These are phyloP conservation scores for Drosophila melanica DNA, from an alignment of 1,140 invertebrate genomes.

Conservation along the genomic window DNA sequence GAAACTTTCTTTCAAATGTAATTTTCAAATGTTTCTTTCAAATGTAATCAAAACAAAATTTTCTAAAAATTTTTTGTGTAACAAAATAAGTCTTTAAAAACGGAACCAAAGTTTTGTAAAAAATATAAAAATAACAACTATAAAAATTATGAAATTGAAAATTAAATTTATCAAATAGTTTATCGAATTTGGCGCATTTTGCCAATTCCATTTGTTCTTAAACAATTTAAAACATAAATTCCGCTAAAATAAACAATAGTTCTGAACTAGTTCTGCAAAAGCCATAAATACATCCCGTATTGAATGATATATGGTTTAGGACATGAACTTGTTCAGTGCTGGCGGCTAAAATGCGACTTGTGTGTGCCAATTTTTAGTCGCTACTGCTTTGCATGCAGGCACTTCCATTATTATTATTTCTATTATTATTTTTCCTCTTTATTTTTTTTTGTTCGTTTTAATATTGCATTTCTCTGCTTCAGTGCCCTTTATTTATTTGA, in stretches of 20 bases:
- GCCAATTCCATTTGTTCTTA: too few species aligned
- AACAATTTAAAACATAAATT: not conserved
- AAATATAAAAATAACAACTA: not conserved
- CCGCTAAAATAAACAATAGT: not conserved
- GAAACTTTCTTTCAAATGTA: too few species aligned
- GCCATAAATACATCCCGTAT: not conserved
- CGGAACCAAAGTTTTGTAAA: too few species aligned
- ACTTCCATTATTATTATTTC: not conserved
- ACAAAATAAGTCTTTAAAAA: too few species aligned
- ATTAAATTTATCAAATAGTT: too few species aligned
- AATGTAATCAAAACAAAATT: too few species aligned
- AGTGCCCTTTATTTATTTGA: constrained; percentile 46
- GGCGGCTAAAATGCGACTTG: not conserved
- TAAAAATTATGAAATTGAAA: not conserved
- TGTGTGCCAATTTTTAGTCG: constrained; percentile 8
- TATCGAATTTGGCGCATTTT: too few species aligned
- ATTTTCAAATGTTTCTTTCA: too few species aligned
- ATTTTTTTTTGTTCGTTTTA: not conserved
- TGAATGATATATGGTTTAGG: not conserved
- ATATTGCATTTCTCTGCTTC: constrained; percentile 11
- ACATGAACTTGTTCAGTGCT: constrained; percentile 21
- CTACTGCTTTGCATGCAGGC: constrained; percentile 18
- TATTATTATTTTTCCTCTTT: not conserved
- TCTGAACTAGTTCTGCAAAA: not conserved
- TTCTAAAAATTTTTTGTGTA: too few species aligned